These are phyloP conservation scores for Eidolon dupreanum DNA, from an alignment of 2,797 vertebrate genomes.

Conservation along the genomic window DNA sequence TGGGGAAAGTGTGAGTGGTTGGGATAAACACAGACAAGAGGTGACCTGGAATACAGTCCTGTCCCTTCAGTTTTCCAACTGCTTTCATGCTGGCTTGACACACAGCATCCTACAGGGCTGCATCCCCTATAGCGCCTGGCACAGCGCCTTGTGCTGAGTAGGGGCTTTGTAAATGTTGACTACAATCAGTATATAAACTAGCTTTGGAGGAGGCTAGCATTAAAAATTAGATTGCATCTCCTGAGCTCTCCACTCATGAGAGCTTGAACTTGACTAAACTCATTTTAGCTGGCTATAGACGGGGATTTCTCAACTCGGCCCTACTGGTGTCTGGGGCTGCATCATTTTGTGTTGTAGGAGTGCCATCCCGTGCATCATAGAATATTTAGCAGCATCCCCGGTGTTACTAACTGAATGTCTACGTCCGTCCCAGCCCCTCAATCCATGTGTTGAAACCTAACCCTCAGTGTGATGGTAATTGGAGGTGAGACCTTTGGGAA, in stretches of 20 bases:
- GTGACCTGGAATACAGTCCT: background rate
- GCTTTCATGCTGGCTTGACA: background rate
- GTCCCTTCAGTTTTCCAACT: background rate
- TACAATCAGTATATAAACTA: background rate
- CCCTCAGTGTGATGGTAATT: background rate
- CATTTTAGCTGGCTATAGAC: background rate
- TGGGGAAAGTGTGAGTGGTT: background rate
- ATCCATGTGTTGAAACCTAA: background rate
- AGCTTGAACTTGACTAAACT: background rate
- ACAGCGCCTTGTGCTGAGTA: fast-evolving
- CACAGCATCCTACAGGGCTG: fast-evolving
- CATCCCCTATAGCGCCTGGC: background rate
- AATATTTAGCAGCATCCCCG: background rate
- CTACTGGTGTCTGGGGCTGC: background rate
- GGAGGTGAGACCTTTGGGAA: background rate
- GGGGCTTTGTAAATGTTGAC: background rate
- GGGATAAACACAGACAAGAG: background rate
- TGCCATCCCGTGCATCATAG: no score
- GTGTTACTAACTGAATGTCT: background rate
- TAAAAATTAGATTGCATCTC: background rate
- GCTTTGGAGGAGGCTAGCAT: background rate
- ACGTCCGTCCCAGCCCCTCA: background rate
- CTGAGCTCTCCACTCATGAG: background rate
- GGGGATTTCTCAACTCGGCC: background rate
- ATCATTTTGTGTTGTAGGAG: background rate